These are phyloP conservation scores for Lumbricus terrestris DNA, from an alignment of 2,888 invertebrate species.

Conservation along the genomic window DNA sequence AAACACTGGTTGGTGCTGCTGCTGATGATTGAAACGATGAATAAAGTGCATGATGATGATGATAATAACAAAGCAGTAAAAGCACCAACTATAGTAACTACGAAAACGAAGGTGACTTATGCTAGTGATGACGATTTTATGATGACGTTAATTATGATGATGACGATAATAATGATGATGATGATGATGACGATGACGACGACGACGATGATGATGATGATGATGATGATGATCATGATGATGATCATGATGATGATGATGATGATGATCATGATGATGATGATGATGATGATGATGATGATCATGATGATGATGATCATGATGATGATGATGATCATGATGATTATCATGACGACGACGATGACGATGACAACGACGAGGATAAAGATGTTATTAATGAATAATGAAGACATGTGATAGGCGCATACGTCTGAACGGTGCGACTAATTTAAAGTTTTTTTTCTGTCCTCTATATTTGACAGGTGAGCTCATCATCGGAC, in stretches of 20 bases:
- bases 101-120: too few relatives aligned
- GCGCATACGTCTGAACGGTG: not conserved
- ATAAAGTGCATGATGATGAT: too few relatives aligned
- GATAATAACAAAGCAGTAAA: too few relatives aligned
- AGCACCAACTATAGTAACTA: too few relatives aligned
- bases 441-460: not conserved
- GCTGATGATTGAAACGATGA: too few relatives aligned
- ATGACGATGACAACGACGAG: not conserved
- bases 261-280: not conserved
- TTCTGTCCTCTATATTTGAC: not conserved
- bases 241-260: not conserved
- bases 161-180: too few relatives aligned
- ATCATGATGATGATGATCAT: conserved; percentile 14
- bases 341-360: not conserved
- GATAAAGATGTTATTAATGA: not conserved
- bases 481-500: conserved; percentile 3
- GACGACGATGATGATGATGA: not conserved
- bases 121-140: too few relatives aligned
- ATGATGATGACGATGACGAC: not conserved
- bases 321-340: not conserved
- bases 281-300: not conserved
- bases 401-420: not conserved
- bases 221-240: not conserved
- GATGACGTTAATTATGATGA: too few relatives aligned
- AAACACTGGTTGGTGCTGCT: too few relatives aligned